A percentile compares a stretch with the other conserved stretches of the same genome.
phyloP scores from a whole-genome alignment of 1,140 invertebrate genomes.

The Octopus bimaculoides region DNA sequence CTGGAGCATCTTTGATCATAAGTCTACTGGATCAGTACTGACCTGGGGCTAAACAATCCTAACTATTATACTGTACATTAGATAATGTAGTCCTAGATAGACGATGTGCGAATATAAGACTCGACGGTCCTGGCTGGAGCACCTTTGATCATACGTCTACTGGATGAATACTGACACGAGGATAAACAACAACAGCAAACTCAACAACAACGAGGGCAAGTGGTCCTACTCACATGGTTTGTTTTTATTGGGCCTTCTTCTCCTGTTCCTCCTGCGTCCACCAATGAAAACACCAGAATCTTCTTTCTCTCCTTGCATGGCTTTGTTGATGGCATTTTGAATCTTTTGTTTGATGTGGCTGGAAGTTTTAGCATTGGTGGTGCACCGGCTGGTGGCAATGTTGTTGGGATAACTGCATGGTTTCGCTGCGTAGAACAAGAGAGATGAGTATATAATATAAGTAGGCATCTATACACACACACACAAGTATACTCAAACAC shows the following conservation, averaged over 20 bases:
- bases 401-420: conserved; percentile 12
- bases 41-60: no score
- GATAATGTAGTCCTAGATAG: no score
- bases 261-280: neutral
- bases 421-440: conserved; percentile 1
- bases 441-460: neutral
- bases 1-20: no score
- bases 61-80: no score
- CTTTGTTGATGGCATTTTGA: conserved; percentile 9
- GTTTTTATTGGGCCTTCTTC: conserved; percentile 5
- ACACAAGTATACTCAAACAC: neutral
- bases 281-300: neutral
- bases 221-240: neutral
- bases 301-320: conserved; percentile 5
- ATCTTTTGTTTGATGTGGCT: conserved; percentile 11
- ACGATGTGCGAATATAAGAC: no score
- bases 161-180: no score
- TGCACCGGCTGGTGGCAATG: neutral
- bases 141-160: no score
- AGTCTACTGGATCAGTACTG: no score
- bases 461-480: neutral
- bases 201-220: no score
- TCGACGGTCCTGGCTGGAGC: no score
- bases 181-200: no score
- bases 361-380: neutral